phyloP scores from a whole-genome alignment of 2,797 vertebrate genomes.

The Tenualosa thibaudeaui region DNA sequence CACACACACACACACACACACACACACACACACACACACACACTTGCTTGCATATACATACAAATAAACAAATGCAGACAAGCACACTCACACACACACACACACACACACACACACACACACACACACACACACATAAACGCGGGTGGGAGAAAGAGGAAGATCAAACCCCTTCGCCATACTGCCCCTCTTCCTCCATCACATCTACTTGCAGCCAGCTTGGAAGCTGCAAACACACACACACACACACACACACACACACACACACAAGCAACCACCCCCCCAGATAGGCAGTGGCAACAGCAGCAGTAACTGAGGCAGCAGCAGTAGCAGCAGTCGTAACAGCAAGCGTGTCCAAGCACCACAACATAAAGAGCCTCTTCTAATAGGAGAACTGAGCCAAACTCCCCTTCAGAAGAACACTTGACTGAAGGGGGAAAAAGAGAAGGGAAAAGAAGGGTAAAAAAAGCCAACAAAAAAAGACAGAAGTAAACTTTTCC shows the following conservation, averaged over 20 bases:
- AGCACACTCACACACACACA: neutral
- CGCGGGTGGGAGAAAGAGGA: too few relatives aligned
- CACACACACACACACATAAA: slow-evolving; percentile 17
- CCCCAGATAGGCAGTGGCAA: neutral
- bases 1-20: neutral
- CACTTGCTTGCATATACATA: slow-evolving; percentile 5
- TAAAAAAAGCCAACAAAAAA: neutral
- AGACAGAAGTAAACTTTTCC: neutral
- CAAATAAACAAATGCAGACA: slow-evolving; percentile 24
- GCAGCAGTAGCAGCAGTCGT: too few relatives aligned
- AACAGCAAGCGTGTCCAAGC: neutral
- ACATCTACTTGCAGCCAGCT: too few relatives aligned
- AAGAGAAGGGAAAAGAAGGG: neutral
- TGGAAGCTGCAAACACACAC: slow-evolving; percentile 12
- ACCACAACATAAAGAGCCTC: neutral
- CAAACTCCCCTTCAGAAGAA: neutral
- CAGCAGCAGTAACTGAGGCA: neutral
- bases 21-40: slow-evolving; percentile 26
- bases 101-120: slow-evolving; percentile 6
- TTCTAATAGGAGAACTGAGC: neutral
- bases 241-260: slow-evolving; percentile 5
- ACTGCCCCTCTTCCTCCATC: too few relatives aligned
- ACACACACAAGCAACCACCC: neutral
- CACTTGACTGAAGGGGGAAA: neutral
- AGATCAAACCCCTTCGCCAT: too few relatives aligned